Conservation (phyloP, 2,113 vertebrate species). For the Pygoscelis adeliae region DNA sequence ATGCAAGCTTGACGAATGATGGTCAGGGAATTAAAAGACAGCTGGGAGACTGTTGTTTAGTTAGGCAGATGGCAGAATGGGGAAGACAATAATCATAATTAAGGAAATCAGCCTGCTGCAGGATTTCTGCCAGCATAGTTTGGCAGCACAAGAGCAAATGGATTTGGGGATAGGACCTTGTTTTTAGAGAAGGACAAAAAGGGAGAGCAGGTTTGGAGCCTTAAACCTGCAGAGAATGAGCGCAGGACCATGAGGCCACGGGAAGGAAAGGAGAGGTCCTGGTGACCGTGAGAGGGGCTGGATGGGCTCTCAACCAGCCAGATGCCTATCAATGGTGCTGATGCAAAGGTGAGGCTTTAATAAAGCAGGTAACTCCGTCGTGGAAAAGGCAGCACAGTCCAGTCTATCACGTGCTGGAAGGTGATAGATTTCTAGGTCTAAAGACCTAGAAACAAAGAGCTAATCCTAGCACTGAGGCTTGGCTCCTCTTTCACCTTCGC, state of each 20-base stretch:
- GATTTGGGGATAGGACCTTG: background rate
- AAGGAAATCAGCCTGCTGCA: background rate
- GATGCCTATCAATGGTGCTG: background rate
- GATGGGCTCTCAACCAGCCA: background rate
- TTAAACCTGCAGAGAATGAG: background rate
- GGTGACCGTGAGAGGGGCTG: fast-evolving
- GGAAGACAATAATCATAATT: background rate
- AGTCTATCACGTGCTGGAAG: background rate
- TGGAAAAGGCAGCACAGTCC: background rate
- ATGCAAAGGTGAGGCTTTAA: background rate
- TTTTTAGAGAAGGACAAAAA: background rate
- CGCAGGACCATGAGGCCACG: fast-evolving
- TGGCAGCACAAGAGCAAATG: background rate
- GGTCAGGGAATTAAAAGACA: background rate
- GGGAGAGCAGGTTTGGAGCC: background rate
- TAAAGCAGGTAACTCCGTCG: fast-evolving
- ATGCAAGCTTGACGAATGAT: background rate
- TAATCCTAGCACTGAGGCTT: background rate
- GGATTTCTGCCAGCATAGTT: background rate
- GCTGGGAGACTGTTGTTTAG: background rate
- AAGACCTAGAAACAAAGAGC: background rate
- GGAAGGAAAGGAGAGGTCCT: background rate
- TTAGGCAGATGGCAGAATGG: background rate
- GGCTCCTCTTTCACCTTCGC: background rate
- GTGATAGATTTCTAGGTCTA: background rate